Percentiles rank a stretch among this genome's conserved stretches.
Conservation (phyloP, 2,113 vertebrate species). For the Synchiropus splendidus region DNA sequence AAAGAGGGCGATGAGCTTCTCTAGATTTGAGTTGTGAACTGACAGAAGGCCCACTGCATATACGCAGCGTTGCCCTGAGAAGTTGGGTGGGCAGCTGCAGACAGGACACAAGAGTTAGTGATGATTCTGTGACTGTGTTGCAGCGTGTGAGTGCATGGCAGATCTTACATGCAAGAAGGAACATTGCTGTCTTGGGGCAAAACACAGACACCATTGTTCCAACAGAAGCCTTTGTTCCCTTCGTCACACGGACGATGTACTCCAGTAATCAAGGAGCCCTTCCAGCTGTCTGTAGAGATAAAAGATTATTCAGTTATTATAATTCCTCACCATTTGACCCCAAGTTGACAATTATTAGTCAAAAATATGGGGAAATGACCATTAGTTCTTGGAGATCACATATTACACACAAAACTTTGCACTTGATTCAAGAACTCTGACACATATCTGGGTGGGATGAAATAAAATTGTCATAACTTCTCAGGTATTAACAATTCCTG, state of each 20-base stretch:
- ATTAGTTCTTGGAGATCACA: too few relatives aligned
- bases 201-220: slow-evolving; percentile 51
- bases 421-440: too few relatives aligned
- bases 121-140: background rate
- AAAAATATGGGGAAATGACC: too few relatives aligned
- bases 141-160: background rate
- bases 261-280: slow-evolving; percentile 10
- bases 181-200: slow-evolving; percentile 42
- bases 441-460: too few relatives aligned
- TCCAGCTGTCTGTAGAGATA: slow-evolving; percentile 27
- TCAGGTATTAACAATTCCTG: too few relatives aligned
- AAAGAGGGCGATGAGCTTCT: slow-evolving; percentile 48
- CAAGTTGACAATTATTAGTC: too few relatives aligned
- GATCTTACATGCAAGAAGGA: slow-evolving; percentile 57
- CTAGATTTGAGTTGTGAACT: fast-evolving
- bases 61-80: slow-evolving; percentile 45
- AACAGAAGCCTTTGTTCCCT: slow-evolving; percentile 37
- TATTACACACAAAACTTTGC: too few relatives aligned
- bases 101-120: slow-evolving; percentile 1
- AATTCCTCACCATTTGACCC: background rate
- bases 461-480: too few relatives aligned
- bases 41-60: background rate
- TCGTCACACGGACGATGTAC: slow-evolving; percentile 27
- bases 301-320: background rate
- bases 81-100: slow-evolving; percentile 45